A percentile compares a stretch with the other conserved stretches of the same genome.
These are phyloP conservation scores for Macrotrachela quadricornifera DNA, from an alignment of 1,140 invertebrate species.

Conservation along the genomic window DNA sequence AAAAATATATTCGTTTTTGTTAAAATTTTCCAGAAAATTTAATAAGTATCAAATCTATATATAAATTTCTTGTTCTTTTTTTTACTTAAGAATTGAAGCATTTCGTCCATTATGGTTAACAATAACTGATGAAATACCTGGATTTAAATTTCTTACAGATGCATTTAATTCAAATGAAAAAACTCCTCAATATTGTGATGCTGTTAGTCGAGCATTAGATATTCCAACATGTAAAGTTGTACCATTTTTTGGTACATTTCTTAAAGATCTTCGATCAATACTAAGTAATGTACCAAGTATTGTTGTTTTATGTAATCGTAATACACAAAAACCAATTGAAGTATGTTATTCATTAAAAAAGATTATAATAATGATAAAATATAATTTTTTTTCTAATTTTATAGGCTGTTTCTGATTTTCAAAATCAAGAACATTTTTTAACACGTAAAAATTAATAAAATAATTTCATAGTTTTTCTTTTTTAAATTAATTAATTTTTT, in stretches of 20 bases:
- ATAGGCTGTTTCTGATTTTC: not conserved
- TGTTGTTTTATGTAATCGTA: slow-evolving; percentile 28
- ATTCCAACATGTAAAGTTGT: slow-evolving; percentile 68
- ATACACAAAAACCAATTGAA: slow-evolving; percentile 13
- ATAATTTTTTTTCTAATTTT: too few species aligned
- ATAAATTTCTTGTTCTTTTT: slow-evolving; percentile 10
- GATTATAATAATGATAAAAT: too few species aligned
- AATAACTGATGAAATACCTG: too few species aligned
- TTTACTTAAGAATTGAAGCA: slow-evolving; percentile 53
- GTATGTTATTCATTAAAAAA: slow-evolving; percentile 8
- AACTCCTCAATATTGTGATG: slow-evolving; percentile 36
- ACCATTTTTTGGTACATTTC: slow-evolving; percentile 75
- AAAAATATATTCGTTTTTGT: too few species aligned
- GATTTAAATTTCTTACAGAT: too few species aligned
- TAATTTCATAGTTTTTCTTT: too few species aligned
- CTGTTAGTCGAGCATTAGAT: slow-evolving; percentile 53
- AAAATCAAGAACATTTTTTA: slow-evolving; percentile 2
- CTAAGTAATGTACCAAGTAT: slow-evolving; percentile 44
- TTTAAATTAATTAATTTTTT: too few species aligned
- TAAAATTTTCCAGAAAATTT: too few species aligned
- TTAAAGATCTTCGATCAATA: slow-evolving; percentile 56
- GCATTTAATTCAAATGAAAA: slow-evolving; percentile 3
- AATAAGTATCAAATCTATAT: too few species aligned
- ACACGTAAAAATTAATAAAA: slow-evolving; percentile 33
- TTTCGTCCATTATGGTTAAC: slow-evolving; percentile 36